These are phyloP conservation scores for Centropyge bicolor DNA, from an alignment of 2,797 vertebrate genomes.

Conservation along the genomic window DNA sequence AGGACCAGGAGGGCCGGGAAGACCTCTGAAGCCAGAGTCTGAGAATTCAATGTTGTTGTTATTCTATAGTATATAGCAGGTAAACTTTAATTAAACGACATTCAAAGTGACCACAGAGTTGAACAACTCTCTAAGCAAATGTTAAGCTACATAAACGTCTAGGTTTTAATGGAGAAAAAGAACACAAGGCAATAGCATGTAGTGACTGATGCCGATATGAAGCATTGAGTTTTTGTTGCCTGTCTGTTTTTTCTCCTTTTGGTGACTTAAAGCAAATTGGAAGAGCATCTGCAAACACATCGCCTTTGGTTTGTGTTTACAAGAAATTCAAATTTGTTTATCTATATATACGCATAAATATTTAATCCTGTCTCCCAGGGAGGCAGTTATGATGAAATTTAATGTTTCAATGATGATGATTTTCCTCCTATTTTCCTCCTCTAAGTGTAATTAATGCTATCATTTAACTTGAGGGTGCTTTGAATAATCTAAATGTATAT, in stretches of 20 bases:
- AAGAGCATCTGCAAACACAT: not conserved
- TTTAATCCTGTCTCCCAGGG: not conserved
- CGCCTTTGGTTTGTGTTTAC: not conserved
- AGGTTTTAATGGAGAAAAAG: not conserved
- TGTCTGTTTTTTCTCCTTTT: not conserved
- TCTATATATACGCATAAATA: not conserved
- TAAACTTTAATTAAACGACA: not conserved
- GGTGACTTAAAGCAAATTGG: not conserved
- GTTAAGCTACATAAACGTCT: not conserved
- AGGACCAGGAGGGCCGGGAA: conserved; percentile 91
- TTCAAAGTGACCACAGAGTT: not conserved
- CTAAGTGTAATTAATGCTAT: not conserved
- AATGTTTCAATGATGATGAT: not conserved
- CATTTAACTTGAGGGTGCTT: not conserved
- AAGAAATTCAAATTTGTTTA: not conserved
- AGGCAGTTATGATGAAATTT: not conserved
- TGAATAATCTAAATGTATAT: not conserved
- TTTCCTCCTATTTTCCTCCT: no score
- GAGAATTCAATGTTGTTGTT: not conserved
- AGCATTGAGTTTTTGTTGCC: not conserved
- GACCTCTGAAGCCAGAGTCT: conserved; percentile 88
- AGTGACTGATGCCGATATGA: not conserved
- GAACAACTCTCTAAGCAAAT: not conserved
- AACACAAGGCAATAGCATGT: not conserved
- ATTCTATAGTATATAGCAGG: not conserved